A percentile compares a stretch with the other conserved stretches of the same genome.
Conservation (phyloP, 2,888 invertebrate species). For the Plutella xylostella region DNA sequence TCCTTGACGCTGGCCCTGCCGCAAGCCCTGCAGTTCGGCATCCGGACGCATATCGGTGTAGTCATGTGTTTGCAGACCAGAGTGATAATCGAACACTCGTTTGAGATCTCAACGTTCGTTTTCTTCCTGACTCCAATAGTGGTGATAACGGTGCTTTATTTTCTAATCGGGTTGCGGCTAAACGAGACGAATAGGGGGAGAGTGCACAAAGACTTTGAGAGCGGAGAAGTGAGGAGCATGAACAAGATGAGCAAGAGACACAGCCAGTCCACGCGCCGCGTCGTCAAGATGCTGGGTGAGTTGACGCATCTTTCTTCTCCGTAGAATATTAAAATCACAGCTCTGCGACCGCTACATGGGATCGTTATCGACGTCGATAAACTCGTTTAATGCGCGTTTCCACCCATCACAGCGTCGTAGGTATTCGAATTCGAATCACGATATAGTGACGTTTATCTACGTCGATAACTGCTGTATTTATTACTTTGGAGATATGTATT, state of each 20-base stretch:
- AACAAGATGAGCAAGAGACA: slow-evolving; percentile 41
- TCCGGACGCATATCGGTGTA: slow-evolving; percentile 45
- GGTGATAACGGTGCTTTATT: slow-evolving; percentile 79
- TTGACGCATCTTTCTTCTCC: slow-evolving; percentile 14
- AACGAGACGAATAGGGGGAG: slow-evolving; percentile 50
- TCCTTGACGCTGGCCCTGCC: slow-evolving; percentile 81
- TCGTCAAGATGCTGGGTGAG: slow-evolving; percentile 83
- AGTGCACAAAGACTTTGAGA: slow-evolving; percentile 29
- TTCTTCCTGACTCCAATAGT: slow-evolving; percentile 85
- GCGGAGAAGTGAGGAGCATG: slow-evolving; percentile 24
- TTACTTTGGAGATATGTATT: too few species aligned
- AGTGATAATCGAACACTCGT: slow-evolving; percentile 71
- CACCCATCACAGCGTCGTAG: too few species aligned
- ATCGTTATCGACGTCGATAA: too few species aligned
- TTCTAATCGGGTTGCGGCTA: slow-evolving; percentile 73
- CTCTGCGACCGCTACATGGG: too few species aligned
- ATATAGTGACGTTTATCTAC: too few species aligned
- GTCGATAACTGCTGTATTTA: too few species aligned
- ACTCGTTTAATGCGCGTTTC: too few species aligned
- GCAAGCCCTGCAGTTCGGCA: slow-evolving; percentile 67
- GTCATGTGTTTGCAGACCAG: slow-evolving; percentile 60
- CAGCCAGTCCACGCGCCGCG: slow-evolving; percentile 74
- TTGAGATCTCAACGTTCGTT: slow-evolving; percentile 77
- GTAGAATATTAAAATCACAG: too few species aligned
- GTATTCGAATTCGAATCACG: too few species aligned